Evolutionary conservation across 2,888 invertebrate species (phyloP).

Genomic region (Trissolcus brochymenae): DNA sequence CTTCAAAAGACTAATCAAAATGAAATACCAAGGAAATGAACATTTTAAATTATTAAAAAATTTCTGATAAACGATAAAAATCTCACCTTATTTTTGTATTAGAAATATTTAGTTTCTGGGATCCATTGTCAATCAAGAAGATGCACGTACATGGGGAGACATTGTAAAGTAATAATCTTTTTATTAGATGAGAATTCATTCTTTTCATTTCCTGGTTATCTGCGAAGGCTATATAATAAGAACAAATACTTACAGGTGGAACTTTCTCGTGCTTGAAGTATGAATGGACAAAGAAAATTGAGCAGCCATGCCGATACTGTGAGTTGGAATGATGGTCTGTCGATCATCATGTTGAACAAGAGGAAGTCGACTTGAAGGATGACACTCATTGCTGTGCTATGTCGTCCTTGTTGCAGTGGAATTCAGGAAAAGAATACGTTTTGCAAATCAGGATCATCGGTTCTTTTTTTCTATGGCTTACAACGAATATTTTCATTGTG

Average conservation of each 20-base stretch:
- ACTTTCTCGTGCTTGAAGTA: slow-evolving; percentile 49
- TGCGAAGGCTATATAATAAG: slow-evolving; percentile 21
- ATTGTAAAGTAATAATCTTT: too few relatives aligned
- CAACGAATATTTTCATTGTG: slow-evolving; percentile 16
- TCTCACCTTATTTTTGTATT: too few relatives aligned
- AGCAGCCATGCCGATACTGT: slow-evolving; percentile 61
- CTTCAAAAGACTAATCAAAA: too few relatives aligned
- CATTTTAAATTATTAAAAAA: too few relatives aligned
- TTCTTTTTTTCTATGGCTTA: slow-evolving; percentile 21
- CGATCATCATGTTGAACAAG: slow-evolving; percentile 34
- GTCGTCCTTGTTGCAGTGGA: slow-evolving; percentile 67
- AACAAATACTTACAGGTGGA: slow-evolving; percentile 27
- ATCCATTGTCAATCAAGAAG: too few relatives aligned
- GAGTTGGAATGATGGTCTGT: slow-evolving; percentile 50
- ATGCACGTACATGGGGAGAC: neutral
- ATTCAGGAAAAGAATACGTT: slow-evolving; percentile 67
- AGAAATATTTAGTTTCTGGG: too few relatives aligned
- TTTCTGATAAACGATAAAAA: too few relatives aligned
- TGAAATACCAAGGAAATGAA: too few relatives aligned
- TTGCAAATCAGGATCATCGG: slow-evolving; percentile 42
- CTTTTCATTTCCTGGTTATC: slow-evolving; percentile 28
- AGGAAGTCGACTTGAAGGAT: slow-evolving; percentile 63
- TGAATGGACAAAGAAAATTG: slow-evolving; percentile 63
- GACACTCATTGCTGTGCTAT: slow-evolving; percentile 60
- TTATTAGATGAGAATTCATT: slow-evolving; percentile 16